phyloP scores from a whole-genome alignment of 2,113 vertebrate species.

The Hyperoodon ampullatus region DNA sequence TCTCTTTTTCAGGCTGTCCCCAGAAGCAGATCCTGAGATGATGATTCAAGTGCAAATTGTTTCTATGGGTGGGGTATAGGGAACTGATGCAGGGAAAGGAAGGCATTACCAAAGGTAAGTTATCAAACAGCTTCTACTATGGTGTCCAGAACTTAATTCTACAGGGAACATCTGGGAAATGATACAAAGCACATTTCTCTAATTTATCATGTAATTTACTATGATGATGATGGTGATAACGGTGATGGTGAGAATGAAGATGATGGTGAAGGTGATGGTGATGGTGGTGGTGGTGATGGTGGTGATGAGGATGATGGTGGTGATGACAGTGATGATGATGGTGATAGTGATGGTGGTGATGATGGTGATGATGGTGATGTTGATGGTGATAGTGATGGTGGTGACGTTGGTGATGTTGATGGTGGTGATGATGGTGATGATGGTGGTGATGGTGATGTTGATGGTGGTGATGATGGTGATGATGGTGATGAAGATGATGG shows the following conservation, averaged over 20 bases:
- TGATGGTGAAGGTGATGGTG: rapidly evolving
- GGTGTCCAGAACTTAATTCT: background rate
- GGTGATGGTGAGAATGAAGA: background rate
- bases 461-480: rapidly evolving
- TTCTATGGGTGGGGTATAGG: background rate
- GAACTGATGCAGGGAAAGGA: background rate
- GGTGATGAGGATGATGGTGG: rapidly evolving
- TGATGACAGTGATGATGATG: rapidly evolving
- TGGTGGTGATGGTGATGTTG: rapidly evolving
- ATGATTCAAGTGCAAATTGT: background rate
- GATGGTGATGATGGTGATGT: rapidly evolving
- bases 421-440: rapidly evolving
- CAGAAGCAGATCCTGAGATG: background rate
- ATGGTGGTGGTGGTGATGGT: rapidly evolving
- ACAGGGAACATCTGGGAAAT: background rate
- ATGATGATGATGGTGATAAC: rapidly evolving
- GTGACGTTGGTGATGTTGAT: rapidly evolving
- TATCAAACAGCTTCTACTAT: background rate
- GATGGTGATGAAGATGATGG: too few relatives aligned
- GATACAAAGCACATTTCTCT: background rate
- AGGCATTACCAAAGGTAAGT: rapidly evolving
- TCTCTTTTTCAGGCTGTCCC: background rate
- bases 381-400: rapidly evolving
- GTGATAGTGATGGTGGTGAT: rapidly evolving
- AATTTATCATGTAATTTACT: background rate